Evolutionary conservation across 1,140 invertebrate genomes (phyloP), one percentile per base, ranked within the genome.

Genomic region (Nasonia vitripennis): DNA sequence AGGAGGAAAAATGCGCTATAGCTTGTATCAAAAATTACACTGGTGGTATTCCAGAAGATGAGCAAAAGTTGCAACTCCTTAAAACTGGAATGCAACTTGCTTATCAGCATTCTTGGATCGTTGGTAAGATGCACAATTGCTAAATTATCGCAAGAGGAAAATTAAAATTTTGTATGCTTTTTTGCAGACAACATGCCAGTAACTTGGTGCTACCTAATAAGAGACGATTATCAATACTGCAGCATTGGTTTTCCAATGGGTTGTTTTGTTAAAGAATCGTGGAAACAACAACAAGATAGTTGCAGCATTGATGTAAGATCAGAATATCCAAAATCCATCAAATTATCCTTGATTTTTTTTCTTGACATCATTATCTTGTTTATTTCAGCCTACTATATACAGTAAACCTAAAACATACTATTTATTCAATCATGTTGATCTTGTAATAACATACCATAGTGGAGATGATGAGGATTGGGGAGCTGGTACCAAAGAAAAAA

Each of bases 41-140:
- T 62, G 95, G 94, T 4, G 94, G 94, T 9, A 94, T 96, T 86
- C 91, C 94, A 71, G 94, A 95, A 2, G 94, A 95, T 74, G 94
- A 95, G 62, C 95, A 96, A 75, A 96, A 96, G 87, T 93, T 99
- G 81, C 96, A 96, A 81, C 95, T 97, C 11, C 93, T 99, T 78
- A 97, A 97, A 91, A 97, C 97, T 93, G 98, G 98, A 86, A 99
- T 99, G 94, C 96, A 96, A 87, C 94, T 99, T n/a, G 99, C 99
- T 93, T 99, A 99, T 94, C 97, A 99, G 89, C 99, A 99, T 93
- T 98, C 99, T 93, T 99, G 98, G 98, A 98, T 98, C 89, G 95
- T 99, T 89, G 97, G 94, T 94, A 92, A 91, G 92, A 82, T 51
- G 48, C 51, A 55, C 17, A 55, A 62, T 82, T 77, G 23, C 34